Evolutionary conservation across 1,140 invertebrate species (phyloP).

Genomic region (Panagrolaimus sp.): DNA sequence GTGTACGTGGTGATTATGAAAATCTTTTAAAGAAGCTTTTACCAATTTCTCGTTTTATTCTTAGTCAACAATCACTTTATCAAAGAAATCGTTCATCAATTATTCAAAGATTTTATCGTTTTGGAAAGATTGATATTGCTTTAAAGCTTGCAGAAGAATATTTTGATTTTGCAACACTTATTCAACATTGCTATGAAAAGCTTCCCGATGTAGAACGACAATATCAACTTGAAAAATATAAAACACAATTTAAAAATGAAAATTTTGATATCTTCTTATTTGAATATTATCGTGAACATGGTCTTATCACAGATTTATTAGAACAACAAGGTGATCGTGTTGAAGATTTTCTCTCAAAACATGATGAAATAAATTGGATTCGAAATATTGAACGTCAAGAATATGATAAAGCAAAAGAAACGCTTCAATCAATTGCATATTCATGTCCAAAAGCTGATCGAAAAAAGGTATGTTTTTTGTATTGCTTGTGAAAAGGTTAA

Average conservation of each 20-base stretch:
- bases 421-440: neutral
- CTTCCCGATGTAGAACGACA: neutral
- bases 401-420: neutral
- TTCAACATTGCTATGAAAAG: neutral
- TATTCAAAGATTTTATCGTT: conserved; percentile 5
- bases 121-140: neutral
- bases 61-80: neutral
- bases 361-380: conserved; percentile 8
- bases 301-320: neutral
- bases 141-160: neutral
- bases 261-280: conserved; percentile 1
- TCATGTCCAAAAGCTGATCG: neutral
- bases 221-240: conserved; percentile 7
- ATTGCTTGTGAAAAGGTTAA: too few species aligned
- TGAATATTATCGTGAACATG: neutral
- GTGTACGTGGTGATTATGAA: neutral
- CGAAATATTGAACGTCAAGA: conserved; percentile 2
- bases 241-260: conserved; percentile 6
- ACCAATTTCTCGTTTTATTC: neutral
- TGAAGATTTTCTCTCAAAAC: neutral
- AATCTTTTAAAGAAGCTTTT: neutral
- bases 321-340: conserved; percentile 9
- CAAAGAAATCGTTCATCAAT: neutral
- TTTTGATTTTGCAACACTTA: neutral
- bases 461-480: neutral